These are phyloP conservation scores for Lepidochrysops patricia DNA, from an alignment of 2,888 invertebrate species.

Conservation along the genomic window DNA sequence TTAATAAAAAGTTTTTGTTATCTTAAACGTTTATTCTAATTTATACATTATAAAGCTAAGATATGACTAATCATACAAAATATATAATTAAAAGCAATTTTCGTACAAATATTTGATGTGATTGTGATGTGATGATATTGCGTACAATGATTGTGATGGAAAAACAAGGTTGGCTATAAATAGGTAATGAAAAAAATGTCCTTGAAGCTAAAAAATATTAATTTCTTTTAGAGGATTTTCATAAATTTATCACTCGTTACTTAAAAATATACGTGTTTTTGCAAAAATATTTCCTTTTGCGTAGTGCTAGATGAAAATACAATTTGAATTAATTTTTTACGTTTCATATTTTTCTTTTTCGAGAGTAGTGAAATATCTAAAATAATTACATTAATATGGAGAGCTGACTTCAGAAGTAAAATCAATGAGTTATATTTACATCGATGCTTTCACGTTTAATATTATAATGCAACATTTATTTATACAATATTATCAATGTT, in stretches of 20 bases:
- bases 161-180: not conserved
- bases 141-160: not conserved
- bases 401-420: too few relatives aligned
- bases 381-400: too few relatives aligned
- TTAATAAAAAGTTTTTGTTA: too few relatives aligned
- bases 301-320: not conserved
- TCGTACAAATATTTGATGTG: not conserved
- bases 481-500: too few relatives aligned
- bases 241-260: not conserved
- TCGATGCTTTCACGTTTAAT: too few relatives aligned
- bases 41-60: not conserved
- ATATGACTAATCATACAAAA: not conserved
- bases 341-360: not conserved
- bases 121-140: too few relatives aligned
- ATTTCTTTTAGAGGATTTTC: not conserved
- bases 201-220: not conserved
- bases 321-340: not conserved
- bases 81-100: not conserved
- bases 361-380: not conserved
- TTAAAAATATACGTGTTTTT: not conserved
- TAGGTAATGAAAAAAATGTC: not conserved
- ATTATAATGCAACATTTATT: too few relatives aligned
- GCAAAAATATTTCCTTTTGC: not conserved
- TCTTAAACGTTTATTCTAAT: constrained; percentile 7
- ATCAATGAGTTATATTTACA: too few relatives aligned